Evolutionary conservation across 2,797 vertebrate species (phyloP).

Genomic region (Spondyliosoma cantharus): DNA sequence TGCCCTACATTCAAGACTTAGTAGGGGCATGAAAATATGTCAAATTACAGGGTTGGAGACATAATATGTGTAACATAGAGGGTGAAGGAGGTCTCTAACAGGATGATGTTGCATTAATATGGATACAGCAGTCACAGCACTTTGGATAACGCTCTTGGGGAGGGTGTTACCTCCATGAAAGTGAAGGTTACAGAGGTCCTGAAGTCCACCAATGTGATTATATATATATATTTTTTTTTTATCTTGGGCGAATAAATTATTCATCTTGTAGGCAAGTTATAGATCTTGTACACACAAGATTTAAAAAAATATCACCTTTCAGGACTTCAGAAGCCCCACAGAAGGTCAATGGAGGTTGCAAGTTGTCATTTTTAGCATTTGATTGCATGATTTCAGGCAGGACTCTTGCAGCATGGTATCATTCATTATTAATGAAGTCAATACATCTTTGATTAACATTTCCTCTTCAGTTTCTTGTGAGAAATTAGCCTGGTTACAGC

Average conservation of each 20-base stretch:
- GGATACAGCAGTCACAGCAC: slow-evolving; percentile 20
- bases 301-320: too few relatives aligned
- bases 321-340: too few relatives aligned
- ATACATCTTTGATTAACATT: background rate
- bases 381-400: background rate
- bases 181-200: background rate
- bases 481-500: background rate
- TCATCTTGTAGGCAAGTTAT: too few relatives aligned
- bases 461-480: background rate
- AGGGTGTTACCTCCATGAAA: background rate
- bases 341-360: background rate
- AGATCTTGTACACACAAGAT: too few relatives aligned
- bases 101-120: background rate
- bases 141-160: slow-evolving; percentile 6
- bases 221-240: too few relatives aligned
- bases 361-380: background rate
- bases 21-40: slow-evolving; percentile 48
- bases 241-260: too few relatives aligned
- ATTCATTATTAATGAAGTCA: slow-evolving; percentile 26
- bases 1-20: slow-evolving; percentile 71
- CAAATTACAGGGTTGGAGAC: slow-evolving; percentile 45
- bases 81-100: background rate
- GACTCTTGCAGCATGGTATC: background rate
- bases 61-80: slow-evolving; percentile 27
- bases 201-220: too few relatives aligned